These are phyloP conservation scores for Erynnis tages DNA, from an alignment of 2,888 invertebrate species.

Conservation along the genomic window DNA sequence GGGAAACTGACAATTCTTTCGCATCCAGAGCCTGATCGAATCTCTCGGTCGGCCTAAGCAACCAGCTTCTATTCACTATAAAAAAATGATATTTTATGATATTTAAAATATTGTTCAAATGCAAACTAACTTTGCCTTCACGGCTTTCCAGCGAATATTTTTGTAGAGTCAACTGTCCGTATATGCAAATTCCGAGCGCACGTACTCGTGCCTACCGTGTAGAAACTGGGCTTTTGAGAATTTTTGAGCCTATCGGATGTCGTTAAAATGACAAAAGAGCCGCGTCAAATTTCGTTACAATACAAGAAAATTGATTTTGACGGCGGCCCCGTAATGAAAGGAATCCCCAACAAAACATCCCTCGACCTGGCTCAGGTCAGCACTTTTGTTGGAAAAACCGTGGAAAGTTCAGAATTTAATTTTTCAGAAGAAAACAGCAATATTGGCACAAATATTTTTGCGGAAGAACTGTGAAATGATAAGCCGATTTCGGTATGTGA, in stretches of 20 bases:
- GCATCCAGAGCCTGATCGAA: conserved; percentile 14
- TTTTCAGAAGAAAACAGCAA: conserved; percentile 13
- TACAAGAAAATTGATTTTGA: conserved; percentile 12
- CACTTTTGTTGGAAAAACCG: background rate
- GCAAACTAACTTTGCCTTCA: no score
- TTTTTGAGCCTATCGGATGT: background rate
- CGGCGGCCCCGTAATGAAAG: background rate
- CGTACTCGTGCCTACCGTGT: background rate
- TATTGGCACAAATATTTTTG: conserved; percentile 24
- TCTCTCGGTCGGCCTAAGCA: conserved; percentile 12
- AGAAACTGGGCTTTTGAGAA: background rate
- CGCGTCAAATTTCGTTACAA: conserved; percentile 7
- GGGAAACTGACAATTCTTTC: conserved; percentile 17
- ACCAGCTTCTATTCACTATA: background rate
- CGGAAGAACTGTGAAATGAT: conserved; percentile 22
- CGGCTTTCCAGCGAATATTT: no score
- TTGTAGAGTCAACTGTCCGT: no score
- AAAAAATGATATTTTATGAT: no score
- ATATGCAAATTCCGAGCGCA: no score
- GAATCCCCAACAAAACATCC: conserved; percentile 5
- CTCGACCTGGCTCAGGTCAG: background rate
- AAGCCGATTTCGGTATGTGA: conserved; percentile 26
- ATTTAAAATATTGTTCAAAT: no score
- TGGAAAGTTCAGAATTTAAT: conserved; percentile 1
- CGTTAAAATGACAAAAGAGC: conserved; percentile 6